Base-by-base conservation (phyloP, 2,888 invertebrate species). In the Eilema caniola region DNA sequence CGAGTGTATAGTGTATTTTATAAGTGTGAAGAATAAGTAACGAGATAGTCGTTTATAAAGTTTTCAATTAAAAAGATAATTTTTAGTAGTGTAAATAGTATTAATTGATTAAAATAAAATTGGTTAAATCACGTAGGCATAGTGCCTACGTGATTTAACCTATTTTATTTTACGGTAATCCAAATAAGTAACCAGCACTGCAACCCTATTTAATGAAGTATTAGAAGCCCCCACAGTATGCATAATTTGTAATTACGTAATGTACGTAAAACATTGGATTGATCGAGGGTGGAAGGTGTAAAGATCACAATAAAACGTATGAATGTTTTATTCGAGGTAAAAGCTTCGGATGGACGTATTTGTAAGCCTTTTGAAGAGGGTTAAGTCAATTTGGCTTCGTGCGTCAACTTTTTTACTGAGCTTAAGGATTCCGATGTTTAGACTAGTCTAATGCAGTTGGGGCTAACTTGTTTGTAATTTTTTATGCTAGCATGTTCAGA, bases 301-400 rank as follows among this genome's bases (percentile, higher is more conserved):
- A 92, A 92, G 91, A 92, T 91, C 91, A 91, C 89, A 92, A 92
- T 91, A 91, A 91, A 92, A 89, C 87, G 86, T 88, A 88, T 92
- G 91, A 91, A 92, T 92, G 90, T 93, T 92, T 92, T 89, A 93
- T 92, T 85, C 88, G 90, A 90, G 89, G 91, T 92, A 92, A 92
- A 93, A 93, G 93, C 92, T 89, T 89, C 78, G 89, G 89, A 90
- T 87, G 89, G 90, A 90, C 91, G 89, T 89, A 88, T 92, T 90
- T 90, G 89, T 92, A 92, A 93, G 90, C 92, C 90, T 86, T 92
- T 91, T 93, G 94, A 94, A 91, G 90, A 94, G 94, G 94, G 94
- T 94, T 93, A 91, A 93, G 90, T 91, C 93, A 91, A 90, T 91
- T 92, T 91, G 89, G 92, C 90, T 93, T 91, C 91, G 87, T 83